Evolutionary conservation across 2,888 invertebrate genomes (phyloP).

Genomic region (Antitype chi): DNA sequence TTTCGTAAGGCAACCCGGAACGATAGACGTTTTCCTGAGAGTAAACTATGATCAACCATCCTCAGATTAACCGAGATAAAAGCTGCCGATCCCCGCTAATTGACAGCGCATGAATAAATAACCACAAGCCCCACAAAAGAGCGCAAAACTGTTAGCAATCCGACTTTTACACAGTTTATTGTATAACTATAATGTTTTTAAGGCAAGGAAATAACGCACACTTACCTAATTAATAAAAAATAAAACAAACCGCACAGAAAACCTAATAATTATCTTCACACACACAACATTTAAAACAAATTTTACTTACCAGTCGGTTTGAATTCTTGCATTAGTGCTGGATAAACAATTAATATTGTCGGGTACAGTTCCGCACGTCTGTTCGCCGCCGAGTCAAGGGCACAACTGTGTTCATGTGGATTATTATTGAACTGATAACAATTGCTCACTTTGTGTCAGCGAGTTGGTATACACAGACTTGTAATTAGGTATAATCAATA

Average conservation of each 20-base stretch:
- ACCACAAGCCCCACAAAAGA: not conserved
- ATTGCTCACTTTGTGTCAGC: slow-evolving; percentile 29
- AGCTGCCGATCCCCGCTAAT: not conserved
- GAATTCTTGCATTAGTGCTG: slow-evolving; percentile 60
- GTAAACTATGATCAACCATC: no score
- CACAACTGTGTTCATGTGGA: slow-evolving; percentile 32
- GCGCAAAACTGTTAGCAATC: not conserved
- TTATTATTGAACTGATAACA: slow-evolving; percentile 55
- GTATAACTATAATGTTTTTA: not conserved
- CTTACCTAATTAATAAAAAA: not conserved
- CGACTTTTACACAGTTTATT: not conserved
- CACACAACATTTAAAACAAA: not conserved
- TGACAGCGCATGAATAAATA: not conserved
- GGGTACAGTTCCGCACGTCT: not conserved
- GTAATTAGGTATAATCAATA: slow-evolving; percentile 34
- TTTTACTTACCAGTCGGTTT: slow-evolving; percentile 55
- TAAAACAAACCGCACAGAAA: not conserved
- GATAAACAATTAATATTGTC: not conserved
- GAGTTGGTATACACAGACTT: slow-evolving; percentile 23
- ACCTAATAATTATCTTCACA: not conserved
- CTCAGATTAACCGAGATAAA: not conserved
- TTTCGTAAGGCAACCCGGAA: no score
- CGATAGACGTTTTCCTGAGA: no score
- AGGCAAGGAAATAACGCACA: not conserved
- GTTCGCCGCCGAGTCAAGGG: slow-evolving; percentile 46